These are phyloP conservation scores for Zaprionus inermis DNA, from an alignment of 1,140 invertebrate species.

Conservation along the genomic window DNA sequence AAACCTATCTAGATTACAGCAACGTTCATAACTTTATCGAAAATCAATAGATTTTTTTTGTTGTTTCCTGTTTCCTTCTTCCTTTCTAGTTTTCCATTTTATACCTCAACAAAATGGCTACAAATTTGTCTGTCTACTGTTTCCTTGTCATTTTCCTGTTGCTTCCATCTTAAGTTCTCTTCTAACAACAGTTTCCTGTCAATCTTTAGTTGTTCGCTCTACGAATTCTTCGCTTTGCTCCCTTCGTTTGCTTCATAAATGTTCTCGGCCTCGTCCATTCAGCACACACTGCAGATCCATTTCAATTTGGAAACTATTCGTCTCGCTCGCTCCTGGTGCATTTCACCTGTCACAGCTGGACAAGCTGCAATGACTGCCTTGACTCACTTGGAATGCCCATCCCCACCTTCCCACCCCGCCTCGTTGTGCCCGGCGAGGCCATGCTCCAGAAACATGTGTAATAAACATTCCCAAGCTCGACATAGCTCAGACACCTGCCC, in stretches of 20 bases:
- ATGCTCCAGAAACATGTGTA: conserved; percentile 33
- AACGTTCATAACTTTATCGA: not conserved
- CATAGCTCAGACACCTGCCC: conserved; percentile 43
- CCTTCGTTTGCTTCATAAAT: conserved; percentile 28
- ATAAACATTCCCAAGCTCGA: conserved; percentile 47
- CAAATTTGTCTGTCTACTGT: not conserved
- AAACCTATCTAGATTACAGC: not conserved
- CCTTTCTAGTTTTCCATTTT: not conserved
- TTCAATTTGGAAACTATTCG: conserved; percentile 4
- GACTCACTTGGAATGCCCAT: not conserved
- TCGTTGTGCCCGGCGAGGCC: not conserved
- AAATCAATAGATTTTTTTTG: not conserved
- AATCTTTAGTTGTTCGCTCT: not conserved
- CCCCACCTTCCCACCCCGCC: not conserved
- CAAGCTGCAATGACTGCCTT: not conserved
- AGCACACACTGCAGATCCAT: conserved; percentile 23
- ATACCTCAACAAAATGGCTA: not conserved
- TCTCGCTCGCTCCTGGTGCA: not conserved
- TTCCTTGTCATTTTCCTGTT: not conserved
- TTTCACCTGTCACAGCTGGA: conserved; percentile 37
- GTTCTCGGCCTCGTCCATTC: conserved; percentile 5
- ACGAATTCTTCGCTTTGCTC: not conserved
- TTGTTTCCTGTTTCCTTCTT: not conserved
- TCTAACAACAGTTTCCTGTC: not conserved
- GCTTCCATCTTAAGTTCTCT: not conserved